Evolutionary conservation across 2,113 vertebrate species (phyloP).

Genomic region (Nibea albiflora): DNA sequence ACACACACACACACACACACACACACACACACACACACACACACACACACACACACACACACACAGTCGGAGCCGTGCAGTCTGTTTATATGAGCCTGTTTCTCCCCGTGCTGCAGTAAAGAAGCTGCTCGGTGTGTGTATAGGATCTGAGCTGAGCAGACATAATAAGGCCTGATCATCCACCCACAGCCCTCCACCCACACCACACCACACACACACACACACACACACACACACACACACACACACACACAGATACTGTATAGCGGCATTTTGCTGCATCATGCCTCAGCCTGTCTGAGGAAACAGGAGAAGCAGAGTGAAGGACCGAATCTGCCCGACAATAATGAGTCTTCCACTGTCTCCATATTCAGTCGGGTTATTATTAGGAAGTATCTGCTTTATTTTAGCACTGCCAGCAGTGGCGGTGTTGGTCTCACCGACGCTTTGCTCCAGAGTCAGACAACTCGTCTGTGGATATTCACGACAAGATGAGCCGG

Average conservation of each 20-base stretch:
- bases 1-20: slow-evolving; percentile 11
- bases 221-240: slow-evolving; percentile 12
- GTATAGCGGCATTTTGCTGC: slow-evolving; percentile 66
- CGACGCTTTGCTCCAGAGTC: background rate
- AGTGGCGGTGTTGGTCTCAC: background rate
- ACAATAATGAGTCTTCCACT: background rate
- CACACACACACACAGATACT: slow-evolving; percentile 30
- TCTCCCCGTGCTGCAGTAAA: slow-evolving; percentile 61
- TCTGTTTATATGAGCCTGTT: slow-evolving; percentile 52
- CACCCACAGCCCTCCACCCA: slow-evolving; percentile 51
- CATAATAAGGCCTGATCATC: slow-evolving; percentile 63
- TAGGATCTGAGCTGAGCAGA: slow-evolving; percentile 62
- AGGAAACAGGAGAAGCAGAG: slow-evolving; percentile 23
- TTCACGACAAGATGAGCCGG: background rate
- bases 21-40: too few relatives aligned
- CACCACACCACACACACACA: slow-evolving; percentile 30
- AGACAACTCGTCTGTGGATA: background rate
- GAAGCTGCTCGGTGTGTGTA: slow-evolving; percentile 41
- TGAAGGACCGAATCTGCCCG: slow-evolving; percentile 12
- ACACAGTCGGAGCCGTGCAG: slow-evolving; percentile 28
- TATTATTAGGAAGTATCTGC: background rate
- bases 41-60: too few relatives aligned
- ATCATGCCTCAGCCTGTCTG: slow-evolving; percentile 55
- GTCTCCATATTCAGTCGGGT: background rate
- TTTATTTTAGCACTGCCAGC: background rate